phyloP scores from a whole-genome alignment of 35 echinoderm and acorn worm genomes.

The Nesometra sesokonis region DNA sequence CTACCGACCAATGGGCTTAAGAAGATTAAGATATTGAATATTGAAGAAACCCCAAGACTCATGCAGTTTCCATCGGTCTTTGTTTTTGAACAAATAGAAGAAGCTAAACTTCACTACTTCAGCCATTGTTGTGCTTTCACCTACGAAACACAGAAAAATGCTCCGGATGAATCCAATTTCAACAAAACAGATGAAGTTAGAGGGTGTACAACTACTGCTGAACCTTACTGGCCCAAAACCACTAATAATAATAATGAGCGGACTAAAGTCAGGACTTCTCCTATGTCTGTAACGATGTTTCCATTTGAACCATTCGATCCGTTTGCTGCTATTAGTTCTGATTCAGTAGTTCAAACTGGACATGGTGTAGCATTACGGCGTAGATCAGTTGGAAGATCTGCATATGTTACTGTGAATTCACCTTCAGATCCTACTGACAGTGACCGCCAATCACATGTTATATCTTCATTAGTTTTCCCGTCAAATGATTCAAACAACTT shows the following conservation, averaged over 20 bases:
- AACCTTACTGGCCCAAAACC: not conserved
- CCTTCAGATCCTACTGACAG: not conserved
- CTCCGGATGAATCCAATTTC: slow-evolving; percentile 44
- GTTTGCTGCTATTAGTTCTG: not conserved
- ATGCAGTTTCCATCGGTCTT: slow-evolving; percentile 79
- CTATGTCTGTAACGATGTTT: not conserved
- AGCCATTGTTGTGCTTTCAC: slow-evolving; percentile 91
- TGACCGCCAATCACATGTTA: not conserved
- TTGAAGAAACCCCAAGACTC: slow-evolving; percentile 43
- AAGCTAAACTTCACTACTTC: slow-evolving; percentile 53
- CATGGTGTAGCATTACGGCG: not conserved
- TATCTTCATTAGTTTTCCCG: not conserved
- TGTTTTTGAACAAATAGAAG: slow-evolving; percentile 52
- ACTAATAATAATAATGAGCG: not conserved
- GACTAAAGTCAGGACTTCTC: not conserved
- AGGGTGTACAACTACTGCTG: not conserved
- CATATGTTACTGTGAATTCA: not conserved
- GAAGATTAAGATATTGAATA: slow-evolving; percentile 36
- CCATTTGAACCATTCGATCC: not conserved
- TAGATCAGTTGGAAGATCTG: not conserved
- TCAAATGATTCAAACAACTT: not conserved
- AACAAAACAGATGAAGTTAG: slow-evolving; percentile 13
- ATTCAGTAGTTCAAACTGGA: not conserved
- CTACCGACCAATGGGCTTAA: slow-evolving; percentile 77
- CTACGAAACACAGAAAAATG: slow-evolving; percentile 22